These are phyloP conservation scores for Limnothrissa miodon DNA, from an alignment of 2,113 vertebrate species.

Conservation along the genomic window DNA sequence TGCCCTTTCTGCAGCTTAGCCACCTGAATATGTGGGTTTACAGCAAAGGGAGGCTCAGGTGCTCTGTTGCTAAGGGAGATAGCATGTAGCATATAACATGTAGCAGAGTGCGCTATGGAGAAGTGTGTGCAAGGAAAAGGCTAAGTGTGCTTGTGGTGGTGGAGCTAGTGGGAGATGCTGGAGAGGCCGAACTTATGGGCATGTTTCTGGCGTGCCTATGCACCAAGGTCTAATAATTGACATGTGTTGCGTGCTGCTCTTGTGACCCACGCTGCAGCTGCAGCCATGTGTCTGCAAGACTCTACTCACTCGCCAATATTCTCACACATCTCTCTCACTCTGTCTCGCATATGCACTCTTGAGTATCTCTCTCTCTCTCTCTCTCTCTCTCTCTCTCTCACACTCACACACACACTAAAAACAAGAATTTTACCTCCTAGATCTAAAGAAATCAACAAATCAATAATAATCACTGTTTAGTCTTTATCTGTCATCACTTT, in stretches of 20 bases:
- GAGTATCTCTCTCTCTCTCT: neutral
- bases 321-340: neutral
- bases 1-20: neutral
- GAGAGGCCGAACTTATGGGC: neutral
- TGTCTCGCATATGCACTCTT: too few species aligned
- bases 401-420: neutral
- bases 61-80: neutral
- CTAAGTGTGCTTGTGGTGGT: neutral
- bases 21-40: neutral
- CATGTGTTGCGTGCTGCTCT: neutral
- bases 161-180: neutral
- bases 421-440: neutral
- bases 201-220: neutral
- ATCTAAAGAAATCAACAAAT: neutral
- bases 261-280: neutral
- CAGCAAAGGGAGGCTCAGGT: neutral
- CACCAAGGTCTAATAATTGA: slow-evolving; percentile 8
- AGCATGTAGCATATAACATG: neutral
- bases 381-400: neutral
- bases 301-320: neutral
- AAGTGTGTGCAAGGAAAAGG: neutral
- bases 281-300: neutral
- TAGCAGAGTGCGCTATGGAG: neutral
- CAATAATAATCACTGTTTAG: too few species aligned
- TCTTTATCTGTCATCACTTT: neutral